Evolutionary conservation across 2,797 vertebrate genomes (phyloP), one percentile per base, ranked within the genome.

Genomic region (Distichodus sexfasciatus): DNA sequence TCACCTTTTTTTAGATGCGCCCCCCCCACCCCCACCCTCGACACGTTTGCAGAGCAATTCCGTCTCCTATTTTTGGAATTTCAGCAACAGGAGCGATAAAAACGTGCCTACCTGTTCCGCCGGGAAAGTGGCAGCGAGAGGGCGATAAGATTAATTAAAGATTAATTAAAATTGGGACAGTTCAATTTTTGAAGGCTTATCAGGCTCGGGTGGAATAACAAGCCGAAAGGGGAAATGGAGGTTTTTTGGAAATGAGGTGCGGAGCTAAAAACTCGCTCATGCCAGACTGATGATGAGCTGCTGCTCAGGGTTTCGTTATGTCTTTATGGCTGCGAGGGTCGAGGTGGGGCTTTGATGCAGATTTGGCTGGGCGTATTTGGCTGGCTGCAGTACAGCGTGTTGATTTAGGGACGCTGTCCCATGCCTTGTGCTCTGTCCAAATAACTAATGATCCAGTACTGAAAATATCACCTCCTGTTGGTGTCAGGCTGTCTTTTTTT

Each of bases 391-490:
- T 63, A 59, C 58, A 70, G 33, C 17, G 21, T 43, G 24, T 53
- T 33, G 58, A 67, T 76, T 64, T 65, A 67, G 38, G 48, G 33
- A 60, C n/a, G 38, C 28, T 54, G 33, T 69, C 57, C 48, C 41
- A 40, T 51, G 54, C 44, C 50, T 51, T 66, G 53, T 54, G 57
- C 47, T 66, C 71, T 66, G 70, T 76, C 76, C 69, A 57, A 72
- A 76, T 79, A 76, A 81, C 66, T 66, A 77, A 82, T 73, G 78
- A 76, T 60, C 66, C 50, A 14, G 47, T 50, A 38, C 51, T 69
- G 63, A 73, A 74, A 71, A 70, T 36, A 68, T 51, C 47, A 57
- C 59, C 55, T 51, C 41, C 58, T 48, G 71, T 71, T 44, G 53
- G 59, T 74, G 62, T 75, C 55, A 6, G 65, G 46, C 57, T 23